A percentile compares a stretch with the other conserved stretches of the same genome.
phyloP scores from a whole-genome alignment of 2,113 vertebrate species.

The Xerus inauris region DNA sequence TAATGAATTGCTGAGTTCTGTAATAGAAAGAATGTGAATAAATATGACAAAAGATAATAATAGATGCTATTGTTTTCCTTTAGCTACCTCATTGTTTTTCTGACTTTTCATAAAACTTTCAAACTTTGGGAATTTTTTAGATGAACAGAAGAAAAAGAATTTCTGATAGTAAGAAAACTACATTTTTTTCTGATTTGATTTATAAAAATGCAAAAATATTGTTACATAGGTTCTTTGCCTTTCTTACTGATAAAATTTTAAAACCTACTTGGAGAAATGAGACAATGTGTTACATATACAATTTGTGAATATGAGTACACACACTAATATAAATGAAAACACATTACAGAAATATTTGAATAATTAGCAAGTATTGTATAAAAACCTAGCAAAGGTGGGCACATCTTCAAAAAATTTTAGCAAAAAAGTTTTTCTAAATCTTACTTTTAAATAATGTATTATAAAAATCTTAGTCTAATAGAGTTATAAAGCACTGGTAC shows the following conservation, averaged over 20 bases:
- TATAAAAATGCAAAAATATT: background rate
- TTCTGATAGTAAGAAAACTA: background rate
- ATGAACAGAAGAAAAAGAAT: constrained; percentile 1
- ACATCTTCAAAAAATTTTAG: background rate
- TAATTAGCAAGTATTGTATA: background rate
- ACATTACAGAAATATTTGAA: background rate
- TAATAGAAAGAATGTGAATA: background rate
- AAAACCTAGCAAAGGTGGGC: constrained; percentile 15
- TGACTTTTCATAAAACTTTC: background rate
- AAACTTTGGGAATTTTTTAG: background rate
- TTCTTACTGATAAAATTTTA: constrained; percentile 10
- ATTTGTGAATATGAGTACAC: background rate
- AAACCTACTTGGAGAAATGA: background rate
- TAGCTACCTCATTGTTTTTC: background rate
- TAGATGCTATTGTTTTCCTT: background rate
- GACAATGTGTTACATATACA: background rate
- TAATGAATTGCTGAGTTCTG: background rate
- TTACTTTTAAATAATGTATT: constrained; percentile 11
- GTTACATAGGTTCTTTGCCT: background rate
- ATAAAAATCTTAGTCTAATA: background rate
- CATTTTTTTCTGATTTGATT: constrained; percentile 1
- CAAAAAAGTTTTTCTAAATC: background rate
- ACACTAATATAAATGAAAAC: background rate
- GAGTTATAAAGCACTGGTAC: background rate
- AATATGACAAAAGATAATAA: background rate